These are phyloP conservation scores for Datnioides undecimradiatus DNA, from an alignment of 2,113 vertebrate genomes.

Conservation along the genomic window DNA sequence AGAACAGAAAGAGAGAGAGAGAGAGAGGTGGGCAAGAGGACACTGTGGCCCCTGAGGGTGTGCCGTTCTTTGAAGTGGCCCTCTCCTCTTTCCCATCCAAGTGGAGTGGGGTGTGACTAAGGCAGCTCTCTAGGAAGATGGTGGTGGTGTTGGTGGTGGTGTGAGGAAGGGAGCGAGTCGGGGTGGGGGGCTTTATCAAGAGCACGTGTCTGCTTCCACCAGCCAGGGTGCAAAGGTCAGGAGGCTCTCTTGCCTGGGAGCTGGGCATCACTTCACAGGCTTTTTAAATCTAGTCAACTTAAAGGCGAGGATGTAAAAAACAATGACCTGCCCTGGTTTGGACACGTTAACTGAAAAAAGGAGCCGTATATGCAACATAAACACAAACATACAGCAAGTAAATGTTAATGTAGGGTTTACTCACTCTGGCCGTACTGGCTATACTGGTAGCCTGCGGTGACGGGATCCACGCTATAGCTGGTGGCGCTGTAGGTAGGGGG, in stretches of 20 bases:
- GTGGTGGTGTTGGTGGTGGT: constrained; percentile 47
- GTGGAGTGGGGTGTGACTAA: constrained; percentile 90
- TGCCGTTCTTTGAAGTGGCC: constrained; percentile 84
- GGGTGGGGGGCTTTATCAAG: constrained; percentile 89
- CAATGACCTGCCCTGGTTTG: background rate
- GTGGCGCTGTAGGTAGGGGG: constrained; percentile 98
- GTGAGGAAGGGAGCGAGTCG: background rate
- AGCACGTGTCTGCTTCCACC: constrained; percentile 90
- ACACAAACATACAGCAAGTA: background rate
- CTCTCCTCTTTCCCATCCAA: constrained; percentile 77
- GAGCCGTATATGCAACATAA: background rate
- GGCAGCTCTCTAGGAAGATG: constrained; percentile 74
- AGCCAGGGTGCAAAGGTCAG: constrained; percentile 84
- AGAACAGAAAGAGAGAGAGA: constrained; percentile 56
- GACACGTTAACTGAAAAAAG: background rate
- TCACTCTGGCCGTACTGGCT: constrained; percentile 98
- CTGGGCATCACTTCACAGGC: constrained; percentile 68
- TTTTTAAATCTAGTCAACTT: constrained; percentile 76
- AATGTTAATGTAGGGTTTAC: constrained; percentile 73
- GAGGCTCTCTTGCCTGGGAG: constrained; percentile 64
- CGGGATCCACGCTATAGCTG: constrained; percentile 98
- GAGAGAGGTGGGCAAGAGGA: constrained; percentile 82
- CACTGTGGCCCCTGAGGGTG: constrained; percentile 81
- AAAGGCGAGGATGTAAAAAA: constrained; percentile 1
- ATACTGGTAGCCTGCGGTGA: constrained; percentile 96